These are phyloP conservation scores for Odontomyia ornata DNA, from an alignment of 2,888 invertebrate genomes.

Conservation along the genomic window DNA sequence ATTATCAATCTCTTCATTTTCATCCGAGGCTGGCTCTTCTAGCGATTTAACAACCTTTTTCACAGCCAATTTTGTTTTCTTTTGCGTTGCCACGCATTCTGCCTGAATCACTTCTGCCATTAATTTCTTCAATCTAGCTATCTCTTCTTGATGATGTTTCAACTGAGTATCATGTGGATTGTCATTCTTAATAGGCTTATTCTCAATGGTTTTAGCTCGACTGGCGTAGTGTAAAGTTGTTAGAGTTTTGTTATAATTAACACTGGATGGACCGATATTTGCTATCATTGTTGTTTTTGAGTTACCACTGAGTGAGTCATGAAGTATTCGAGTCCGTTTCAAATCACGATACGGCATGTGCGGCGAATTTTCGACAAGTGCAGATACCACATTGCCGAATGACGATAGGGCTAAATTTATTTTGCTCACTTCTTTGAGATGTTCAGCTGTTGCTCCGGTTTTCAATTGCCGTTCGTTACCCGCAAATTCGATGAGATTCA, in stretches of 20 bases:
- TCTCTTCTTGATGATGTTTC: slow-evolving; percentile 93
- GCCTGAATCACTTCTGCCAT: slow-evolving; percentile 64
- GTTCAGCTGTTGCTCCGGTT: too few species aligned
- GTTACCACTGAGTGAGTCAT: slow-evolving; percentile 99
- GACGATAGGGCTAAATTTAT: slow-evolving; percentile 97
- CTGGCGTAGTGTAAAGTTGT: too few species aligned
- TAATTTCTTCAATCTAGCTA: too few species aligned
- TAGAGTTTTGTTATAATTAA: too few species aligned
- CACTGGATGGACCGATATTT: too few species aligned
- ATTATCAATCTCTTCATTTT: too few species aligned
- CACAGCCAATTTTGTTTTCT: slow-evolving; percentile 54
- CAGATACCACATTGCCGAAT: slow-evolving; percentile 98
- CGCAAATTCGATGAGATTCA: slow-evolving; percentile 97
- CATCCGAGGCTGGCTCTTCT: too few species aligned
- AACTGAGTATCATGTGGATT: slow-evolving; percentile 97
- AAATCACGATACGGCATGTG: slow-evolving; percentile 98
- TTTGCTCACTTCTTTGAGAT: slow-evolving; percentile 95
- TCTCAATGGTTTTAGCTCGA: too few species aligned
- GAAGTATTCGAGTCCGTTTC: slow-evolving; percentile 92
- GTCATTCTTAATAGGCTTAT: too few species aligned
- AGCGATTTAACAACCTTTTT: slow-evolving; percentile 54
- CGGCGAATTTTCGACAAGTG: slow-evolving; percentile 91
- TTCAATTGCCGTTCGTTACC: too few species aligned
- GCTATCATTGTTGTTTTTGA: too few species aligned
- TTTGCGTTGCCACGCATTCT: slow-evolving; percentile 56